These are phyloP conservation scores for Parapsyche elsis DNA, from an alignment of 1,140 invertebrate genomes.

Conservation along the genomic window DNA sequence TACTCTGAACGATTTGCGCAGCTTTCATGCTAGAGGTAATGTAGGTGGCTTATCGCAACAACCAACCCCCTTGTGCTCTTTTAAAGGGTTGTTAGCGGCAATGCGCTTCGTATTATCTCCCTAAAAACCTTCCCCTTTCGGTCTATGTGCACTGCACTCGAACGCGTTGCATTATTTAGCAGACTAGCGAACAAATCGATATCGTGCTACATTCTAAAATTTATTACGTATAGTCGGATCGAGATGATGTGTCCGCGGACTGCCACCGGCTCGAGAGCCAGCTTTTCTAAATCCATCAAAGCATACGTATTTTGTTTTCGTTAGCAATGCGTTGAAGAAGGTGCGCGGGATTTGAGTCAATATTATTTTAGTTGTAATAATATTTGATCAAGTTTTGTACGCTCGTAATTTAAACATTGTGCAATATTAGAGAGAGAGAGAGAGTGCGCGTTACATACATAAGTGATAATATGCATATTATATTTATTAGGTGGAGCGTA, in stretches of 20 bases:
- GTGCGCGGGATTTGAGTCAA: background rate
- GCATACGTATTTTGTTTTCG: no score
- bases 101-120: conserved; percentile 25
- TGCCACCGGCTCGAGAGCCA: no score
- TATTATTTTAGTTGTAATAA: conserved; percentile 8
- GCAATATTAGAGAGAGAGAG: background rate
- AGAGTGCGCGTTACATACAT: no score
- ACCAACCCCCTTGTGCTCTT: background rate
- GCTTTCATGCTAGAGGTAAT: background rate
- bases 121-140: background rate
- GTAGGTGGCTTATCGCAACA: background rate
- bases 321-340: no score
- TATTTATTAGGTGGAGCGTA: no score
- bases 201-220: no score
- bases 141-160: background rate
- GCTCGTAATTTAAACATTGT: background rate
- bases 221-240: no score
- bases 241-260: no score
- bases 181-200: background rate
- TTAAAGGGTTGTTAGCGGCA: conserved; percentile 10
- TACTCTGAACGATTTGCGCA: background rate
- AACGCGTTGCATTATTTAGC: background rate
- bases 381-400: conserved; percentile 21
- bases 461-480: no score
- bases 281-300: no score